phyloP scores from a whole-genome alignment of 2,888 invertebrate species.

The Allophyes oxyacanthae region DNA sequence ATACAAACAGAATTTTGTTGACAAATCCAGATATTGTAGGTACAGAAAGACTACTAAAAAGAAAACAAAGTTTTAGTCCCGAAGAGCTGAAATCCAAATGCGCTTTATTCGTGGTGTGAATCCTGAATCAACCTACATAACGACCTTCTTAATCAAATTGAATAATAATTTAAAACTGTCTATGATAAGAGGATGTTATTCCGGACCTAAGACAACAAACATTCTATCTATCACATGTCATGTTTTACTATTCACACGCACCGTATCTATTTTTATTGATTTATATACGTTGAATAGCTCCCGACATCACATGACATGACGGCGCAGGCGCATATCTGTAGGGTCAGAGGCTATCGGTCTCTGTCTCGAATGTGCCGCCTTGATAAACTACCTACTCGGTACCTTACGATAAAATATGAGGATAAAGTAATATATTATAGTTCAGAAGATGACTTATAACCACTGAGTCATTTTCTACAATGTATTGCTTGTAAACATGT shows the following conservation, averaged over 20 bases:
- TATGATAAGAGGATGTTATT: not conserved
- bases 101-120: too few relatives aligned
- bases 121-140: too few relatives aligned
- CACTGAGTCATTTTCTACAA: constrained; percentile 14
- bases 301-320: constrained; percentile 30
- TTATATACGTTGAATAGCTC: constrained; percentile 8
- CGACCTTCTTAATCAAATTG: too few relatives aligned
- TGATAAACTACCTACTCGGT: constrained; percentile 42
- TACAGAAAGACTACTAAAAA: too few relatives aligned
- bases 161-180: too few relatives aligned
- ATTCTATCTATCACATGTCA: constrained; percentile 6
- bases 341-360: constrained; percentile 51
- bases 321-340: constrained; percentile 38
- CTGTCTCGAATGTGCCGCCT: constrained; percentile 51
- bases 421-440: constrained; percentile 3
- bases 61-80: too few relatives aligned
- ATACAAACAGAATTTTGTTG: too few relatives aligned
- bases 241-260: constrained; percentile 19
- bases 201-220: constrained; percentile 31
- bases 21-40: too few relatives aligned
- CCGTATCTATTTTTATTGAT: constrained; percentile 23
- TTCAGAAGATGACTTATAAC: constrained; percentile 6
- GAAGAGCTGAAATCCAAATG: too few relatives aligned
- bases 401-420: constrained; percentile 22
- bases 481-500: constrained; percentile 10